phyloP scores from a whole-genome alignment of 2,888 invertebrate genomes.

The Tenthredo livida region DNA sequence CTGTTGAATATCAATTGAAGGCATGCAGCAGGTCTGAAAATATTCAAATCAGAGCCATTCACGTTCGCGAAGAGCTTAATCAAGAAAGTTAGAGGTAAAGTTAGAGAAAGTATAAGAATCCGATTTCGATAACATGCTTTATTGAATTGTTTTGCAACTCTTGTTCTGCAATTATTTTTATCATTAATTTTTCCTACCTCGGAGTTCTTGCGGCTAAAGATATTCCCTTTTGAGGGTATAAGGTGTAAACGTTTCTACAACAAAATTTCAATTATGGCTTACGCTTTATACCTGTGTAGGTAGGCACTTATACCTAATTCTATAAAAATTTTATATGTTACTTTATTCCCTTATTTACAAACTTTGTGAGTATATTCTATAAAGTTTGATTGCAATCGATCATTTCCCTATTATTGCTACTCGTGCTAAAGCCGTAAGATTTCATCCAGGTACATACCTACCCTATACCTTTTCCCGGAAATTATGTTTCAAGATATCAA shows the following conservation, averaged over 20 bases:
- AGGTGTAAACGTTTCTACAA: not conserved
- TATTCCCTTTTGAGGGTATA: not conserved
- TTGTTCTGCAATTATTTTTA: not conserved
- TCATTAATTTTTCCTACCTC: not conserved
- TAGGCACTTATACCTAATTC: not conserved
- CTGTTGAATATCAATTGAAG: too few relatives aligned
- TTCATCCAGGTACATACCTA: conserved; percentile 36
- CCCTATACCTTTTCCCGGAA: conserved; percentile 18
- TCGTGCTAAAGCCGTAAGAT: conserved; percentile 13
- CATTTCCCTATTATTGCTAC: conserved; percentile 1
- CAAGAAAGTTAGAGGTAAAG: too few relatives aligned
- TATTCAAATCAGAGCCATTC: too few relatives aligned
- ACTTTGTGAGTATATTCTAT: not conserved
- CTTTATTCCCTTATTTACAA: not conserved
- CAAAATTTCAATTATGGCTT: not conserved
- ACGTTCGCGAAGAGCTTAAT: too few relatives aligned
- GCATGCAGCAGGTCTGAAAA: too few relatives aligned
- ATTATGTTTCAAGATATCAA: conserved; percentile 52
- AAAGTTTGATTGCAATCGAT: conserved; percentile 33
- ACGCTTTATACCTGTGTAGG: not conserved
- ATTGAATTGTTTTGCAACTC: too few relatives aligned
- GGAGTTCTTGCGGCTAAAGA: not conserved
- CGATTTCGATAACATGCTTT: too few relatives aligned
- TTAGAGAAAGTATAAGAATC: too few relatives aligned
- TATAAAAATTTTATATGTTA: not conserved